phyloP scores from a whole-genome alignment of 2,797 vertebrate genomes.

The Lepilemur ruficaudatus region DNA sequence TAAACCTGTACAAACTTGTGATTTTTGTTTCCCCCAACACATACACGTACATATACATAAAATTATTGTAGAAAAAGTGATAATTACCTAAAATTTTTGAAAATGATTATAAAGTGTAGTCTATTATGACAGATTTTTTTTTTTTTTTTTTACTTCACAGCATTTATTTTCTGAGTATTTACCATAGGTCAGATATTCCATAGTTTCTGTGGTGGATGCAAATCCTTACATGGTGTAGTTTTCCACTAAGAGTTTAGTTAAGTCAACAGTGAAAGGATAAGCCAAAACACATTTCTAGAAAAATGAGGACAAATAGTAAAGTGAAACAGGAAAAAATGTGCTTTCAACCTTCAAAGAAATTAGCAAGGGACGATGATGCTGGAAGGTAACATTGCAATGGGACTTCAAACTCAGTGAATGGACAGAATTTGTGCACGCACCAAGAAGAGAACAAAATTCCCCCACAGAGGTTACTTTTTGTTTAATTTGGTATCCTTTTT shows the following conservation, averaged over 20 bases:
- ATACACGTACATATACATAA: not conserved
- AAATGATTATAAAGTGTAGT: not conserved
- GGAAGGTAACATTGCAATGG: accelerated
- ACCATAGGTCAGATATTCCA: not conserved
- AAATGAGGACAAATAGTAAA: not conserved
- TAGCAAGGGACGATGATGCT: not conserved
- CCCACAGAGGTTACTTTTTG: not conserved
- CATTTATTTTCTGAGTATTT: not conserved
- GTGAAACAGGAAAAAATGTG: not conserved
- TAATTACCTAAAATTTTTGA: not conserved
- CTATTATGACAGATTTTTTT: not conserved
- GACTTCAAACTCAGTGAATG: not conserved
- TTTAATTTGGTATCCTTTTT: not conserved
- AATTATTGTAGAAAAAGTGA: not conserved
- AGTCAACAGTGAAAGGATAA: not conserved
- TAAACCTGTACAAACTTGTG: not conserved
- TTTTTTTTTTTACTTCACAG: not conserved
- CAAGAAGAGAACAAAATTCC: not conserved
- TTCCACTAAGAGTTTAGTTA: not conserved
- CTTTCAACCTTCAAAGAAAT: not conserved
- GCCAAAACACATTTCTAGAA: not conserved
- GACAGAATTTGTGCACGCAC: not conserved
- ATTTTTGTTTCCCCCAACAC: not conserved
- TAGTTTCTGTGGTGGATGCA: not conserved
- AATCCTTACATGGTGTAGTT: not conserved